These are phyloP conservation scores for Amphipyra berbera DNA, from an alignment of 2,888 invertebrate genomes.

Conservation along the genomic window DNA sequence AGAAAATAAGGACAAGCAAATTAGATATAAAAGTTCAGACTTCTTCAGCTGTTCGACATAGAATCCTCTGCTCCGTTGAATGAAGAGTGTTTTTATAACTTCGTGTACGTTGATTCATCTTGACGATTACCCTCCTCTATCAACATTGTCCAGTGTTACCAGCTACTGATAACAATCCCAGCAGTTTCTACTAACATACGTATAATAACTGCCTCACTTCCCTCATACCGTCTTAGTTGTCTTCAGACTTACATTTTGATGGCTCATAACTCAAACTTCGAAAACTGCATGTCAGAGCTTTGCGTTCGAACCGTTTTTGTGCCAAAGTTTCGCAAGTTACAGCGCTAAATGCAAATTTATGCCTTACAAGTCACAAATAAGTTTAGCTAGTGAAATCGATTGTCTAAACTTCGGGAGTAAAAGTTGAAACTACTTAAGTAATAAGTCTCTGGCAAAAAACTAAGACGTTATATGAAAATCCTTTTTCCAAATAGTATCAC, in stretches of 20 bases:
- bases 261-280: conserved; percentile 37
- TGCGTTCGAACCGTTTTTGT: conserved; percentile 28
- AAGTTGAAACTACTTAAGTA: not conserved
- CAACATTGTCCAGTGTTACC: too few species aligned
- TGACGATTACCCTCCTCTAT: too few species aligned
- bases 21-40: too few species aligned
- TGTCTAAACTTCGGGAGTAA: not conserved
- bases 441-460: not conserved
- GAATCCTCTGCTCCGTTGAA: too few species aligned
- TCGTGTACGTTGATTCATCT: too few species aligned
- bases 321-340: conserved; percentile 31
- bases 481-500: too few species aligned
- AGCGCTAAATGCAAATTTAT: conserved; percentile 40
- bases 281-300: conserved; percentile 43
- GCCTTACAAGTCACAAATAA: conserved; percentile 24
- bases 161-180: too few species aligned
- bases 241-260: conserved; percentile 21
- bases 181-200: not conserved
- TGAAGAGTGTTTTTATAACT: too few species aligned
- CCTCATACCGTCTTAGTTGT: conserved; percentile 17
- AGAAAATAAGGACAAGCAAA: too few species aligned
- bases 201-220: not conserved
- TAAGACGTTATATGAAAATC: too few species aligned
- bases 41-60: too few species aligned
- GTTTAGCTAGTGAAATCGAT: conserved; percentile 16